Evolutionary conservation across 2,888 invertebrate species (phyloP), one percentile per base, ranked within the genome.

Genomic region (Oscheius onirici): DNA sequence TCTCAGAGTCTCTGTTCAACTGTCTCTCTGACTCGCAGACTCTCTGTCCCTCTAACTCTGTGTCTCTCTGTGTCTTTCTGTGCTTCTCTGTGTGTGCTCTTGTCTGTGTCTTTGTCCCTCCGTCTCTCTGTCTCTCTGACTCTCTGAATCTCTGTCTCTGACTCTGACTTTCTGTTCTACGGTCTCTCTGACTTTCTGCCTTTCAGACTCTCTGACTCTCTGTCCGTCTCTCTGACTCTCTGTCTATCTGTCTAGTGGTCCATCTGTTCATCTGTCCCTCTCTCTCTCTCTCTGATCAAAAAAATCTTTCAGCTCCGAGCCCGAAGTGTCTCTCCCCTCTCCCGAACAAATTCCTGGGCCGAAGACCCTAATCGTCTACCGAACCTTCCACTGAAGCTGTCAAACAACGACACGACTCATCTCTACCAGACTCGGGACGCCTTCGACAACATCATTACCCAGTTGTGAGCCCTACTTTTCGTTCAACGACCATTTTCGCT

Each of bases 381-480:
- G 68, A 73, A 61, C 72, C 70, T 67, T 72, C 77, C 24, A 69
- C 73, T 22, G 51, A 65, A 46, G 26, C 15, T 49, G 17, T 17
- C 46, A 15, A 69, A 60, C 28, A 67, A 69, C 34, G 79, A 79
- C 67, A 74, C 73, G 40, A 77, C 75, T 67, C 69, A 71, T 34
- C 69, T 79, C 63, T 79, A 79, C 66, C 77, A 79, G 61, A 79
- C 79, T 24, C 63, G 79, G 43, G 79, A 79, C 68, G 74, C 75
- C 17, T 67, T 73, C 65, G 76, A 77, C 71, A 72, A 78, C 55
- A 70, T 79, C 57, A 73, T 79, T 11, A 71, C 75, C 61, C 77
- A 78, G 57, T 77, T 77, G 74, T 79, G 68, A 75, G 70, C 55
- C 26, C 24, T n/a, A n/a, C n/a, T 41, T 41, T 66, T 66, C 44